These are phyloP conservation scores for Meloidogyne exigua DNA, from an alignment of 1,140 invertebrate genomes.

Conservation along the genomic window DNA sequence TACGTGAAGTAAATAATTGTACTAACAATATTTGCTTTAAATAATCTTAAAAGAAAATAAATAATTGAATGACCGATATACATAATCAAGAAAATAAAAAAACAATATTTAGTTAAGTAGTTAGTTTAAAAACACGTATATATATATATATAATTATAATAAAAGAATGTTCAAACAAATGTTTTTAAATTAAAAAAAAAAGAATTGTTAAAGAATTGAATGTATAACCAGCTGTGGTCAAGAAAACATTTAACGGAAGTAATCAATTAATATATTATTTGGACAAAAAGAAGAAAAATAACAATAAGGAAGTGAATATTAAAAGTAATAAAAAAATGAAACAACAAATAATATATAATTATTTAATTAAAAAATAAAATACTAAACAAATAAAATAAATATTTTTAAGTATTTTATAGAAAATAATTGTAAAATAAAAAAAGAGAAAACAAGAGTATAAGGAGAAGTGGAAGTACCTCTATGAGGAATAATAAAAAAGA, in stretches of 20 bases:
- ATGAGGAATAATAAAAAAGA: neutral
- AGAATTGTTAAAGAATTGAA: no score
- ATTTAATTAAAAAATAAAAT: neutral
- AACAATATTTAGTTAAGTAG: neutral
- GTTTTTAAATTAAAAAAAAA: no score
- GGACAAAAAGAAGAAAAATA: neutral
- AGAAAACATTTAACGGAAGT: neutral
- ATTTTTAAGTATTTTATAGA: neutral
- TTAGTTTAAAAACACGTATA: neutral
- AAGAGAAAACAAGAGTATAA: neutral
- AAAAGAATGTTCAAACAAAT: neutral
- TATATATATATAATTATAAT: no score
- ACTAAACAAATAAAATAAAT: constrained; percentile 6
- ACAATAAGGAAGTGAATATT: neutral
- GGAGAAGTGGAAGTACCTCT: neutral
- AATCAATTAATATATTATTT: neutral
- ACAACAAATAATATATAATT: neutral
- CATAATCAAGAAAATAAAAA: neutral
- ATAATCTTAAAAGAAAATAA: neutral
- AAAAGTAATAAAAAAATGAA: neutral
- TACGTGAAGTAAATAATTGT: neutral
- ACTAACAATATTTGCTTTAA: neutral
- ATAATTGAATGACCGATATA: neutral
- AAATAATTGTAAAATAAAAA: neutral
- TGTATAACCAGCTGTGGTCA: neutral